Evolutionary conservation across 2,797 vertebrate species (phyloP).

Genomic region (Acanthurus leucopareius): DNA sequence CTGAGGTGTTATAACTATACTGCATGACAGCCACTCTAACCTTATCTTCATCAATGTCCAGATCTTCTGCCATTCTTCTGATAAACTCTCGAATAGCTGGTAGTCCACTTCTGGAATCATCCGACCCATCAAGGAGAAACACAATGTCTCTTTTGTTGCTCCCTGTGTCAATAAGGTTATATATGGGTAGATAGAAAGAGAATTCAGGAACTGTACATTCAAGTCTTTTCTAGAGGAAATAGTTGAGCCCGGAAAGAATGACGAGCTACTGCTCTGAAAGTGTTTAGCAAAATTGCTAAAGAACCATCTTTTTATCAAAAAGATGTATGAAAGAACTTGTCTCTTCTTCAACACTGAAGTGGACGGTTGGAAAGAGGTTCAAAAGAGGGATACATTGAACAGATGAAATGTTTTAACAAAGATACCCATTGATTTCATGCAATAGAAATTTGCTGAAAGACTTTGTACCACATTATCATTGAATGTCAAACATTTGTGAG

Average conservation of each 20-base stretch:
- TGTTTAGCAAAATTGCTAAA: constrained; percentile 24
- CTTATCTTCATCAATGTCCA: constrained; percentile 78
- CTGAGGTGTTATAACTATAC: constrained; percentile 76
- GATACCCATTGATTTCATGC: constrained; percentile 5
- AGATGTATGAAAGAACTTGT: constrained; percentile 38
- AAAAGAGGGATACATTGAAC: constrained; percentile 11
- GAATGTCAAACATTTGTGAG: neutral
- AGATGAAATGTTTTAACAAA: neutral
- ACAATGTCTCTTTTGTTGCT: constrained; percentile 82
- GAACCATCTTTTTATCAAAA: constrained; percentile 69
- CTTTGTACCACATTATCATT: neutral
- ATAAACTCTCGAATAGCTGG: constrained; percentile 84
- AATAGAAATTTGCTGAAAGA: constrained; percentile 26
- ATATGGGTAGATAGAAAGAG: constrained; percentile 64
- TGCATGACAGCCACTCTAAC: constrained; percentile 81
- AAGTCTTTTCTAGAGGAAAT: constrained; percentile 41
- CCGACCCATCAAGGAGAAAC: constrained; percentile 86
- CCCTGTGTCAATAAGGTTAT: constrained; percentile 73
- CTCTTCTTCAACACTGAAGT: constrained; percentile 31
- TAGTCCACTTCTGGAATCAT: constrained; percentile 83
- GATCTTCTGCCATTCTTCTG: constrained; percentile 80
- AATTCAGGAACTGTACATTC: constrained; percentile 50
- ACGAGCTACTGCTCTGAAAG: constrained; percentile 39
- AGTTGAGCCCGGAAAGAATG: constrained; percentile 40
- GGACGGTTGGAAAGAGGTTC: constrained; percentile 9